A percentile compares a stretch with the other conserved stretches of the same genome.
Conservation (phyloP, 2,797 vertebrate genomes). For the Enteromius afrohamiltoni region DNA sequence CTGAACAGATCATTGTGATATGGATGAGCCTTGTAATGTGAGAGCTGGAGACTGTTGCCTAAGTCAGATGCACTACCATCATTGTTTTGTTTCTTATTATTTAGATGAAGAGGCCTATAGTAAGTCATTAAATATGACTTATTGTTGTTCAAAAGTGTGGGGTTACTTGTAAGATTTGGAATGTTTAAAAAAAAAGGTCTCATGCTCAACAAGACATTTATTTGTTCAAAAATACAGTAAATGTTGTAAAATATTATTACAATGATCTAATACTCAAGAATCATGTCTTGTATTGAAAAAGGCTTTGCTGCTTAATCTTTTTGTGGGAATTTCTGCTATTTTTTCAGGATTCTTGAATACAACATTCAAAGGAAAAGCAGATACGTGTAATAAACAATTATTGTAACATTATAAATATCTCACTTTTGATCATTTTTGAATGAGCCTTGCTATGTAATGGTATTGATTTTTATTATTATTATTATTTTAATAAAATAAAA, state of each 20-base stretch:
- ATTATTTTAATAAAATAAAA: background rate
- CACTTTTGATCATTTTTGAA: background rate
- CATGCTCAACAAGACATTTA: background rate
- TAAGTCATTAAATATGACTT: background rate
- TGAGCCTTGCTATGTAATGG: background rate
- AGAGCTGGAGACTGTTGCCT: conserved; percentile 32
- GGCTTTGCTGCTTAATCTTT: background rate
- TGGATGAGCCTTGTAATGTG: conserved; percentile 58
- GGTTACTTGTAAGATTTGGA: background rate
- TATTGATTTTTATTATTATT: background rate
- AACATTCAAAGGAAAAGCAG: background rate
- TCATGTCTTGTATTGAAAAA: background rate
- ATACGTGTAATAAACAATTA: background rate
- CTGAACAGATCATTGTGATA: conserved; percentile 55
- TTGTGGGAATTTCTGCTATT: background rate
- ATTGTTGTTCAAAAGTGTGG: background rate
- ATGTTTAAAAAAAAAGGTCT: background rate
- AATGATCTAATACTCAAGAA: background rate
- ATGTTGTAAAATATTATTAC: background rate
- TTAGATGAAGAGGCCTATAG: background rate
- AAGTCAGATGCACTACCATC: background rate
- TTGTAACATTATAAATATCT: background rate
- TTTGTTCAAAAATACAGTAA: background rate
- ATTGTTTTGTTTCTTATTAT: background rate
- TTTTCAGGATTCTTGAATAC: background rate